Conservation (phyloP, 2,797 vertebrate species). For the Pseudotriccus pelzelni region DNA sequence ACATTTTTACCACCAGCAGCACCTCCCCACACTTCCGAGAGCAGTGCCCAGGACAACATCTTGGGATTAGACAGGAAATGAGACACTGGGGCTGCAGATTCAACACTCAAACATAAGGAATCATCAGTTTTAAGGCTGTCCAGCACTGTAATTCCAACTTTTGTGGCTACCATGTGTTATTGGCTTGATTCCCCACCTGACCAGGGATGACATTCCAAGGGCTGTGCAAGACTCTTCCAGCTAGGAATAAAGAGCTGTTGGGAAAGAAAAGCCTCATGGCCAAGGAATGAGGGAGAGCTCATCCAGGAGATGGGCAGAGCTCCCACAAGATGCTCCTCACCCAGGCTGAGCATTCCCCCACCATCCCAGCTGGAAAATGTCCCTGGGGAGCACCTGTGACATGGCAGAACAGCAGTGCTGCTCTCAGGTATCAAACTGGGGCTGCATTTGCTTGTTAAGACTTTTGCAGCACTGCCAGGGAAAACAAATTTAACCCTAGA, state of each 20-base stretch:
- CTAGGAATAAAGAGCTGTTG: background rate
- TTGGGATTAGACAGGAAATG: background rate
- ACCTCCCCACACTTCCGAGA: background rate
- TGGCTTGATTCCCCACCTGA: background rate
- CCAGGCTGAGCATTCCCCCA: background rate
- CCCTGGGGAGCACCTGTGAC: background rate
- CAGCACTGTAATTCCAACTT: background rate
- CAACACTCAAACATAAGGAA: background rate
- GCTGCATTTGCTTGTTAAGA: background rate
- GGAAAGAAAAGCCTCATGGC: background rate
- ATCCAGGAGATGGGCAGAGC: background rate
- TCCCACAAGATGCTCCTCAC: background rate
- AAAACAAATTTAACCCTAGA: background rate
- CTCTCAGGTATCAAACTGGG: background rate
- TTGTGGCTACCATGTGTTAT: accelerated
- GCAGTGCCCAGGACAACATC: accelerated
- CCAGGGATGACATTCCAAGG: accelerated
- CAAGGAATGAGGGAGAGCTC: background rate
- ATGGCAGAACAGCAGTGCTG: background rate
- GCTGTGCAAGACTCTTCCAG: background rate
- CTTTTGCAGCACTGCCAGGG: background rate
- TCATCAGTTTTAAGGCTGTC: accelerated
- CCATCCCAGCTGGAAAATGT: accelerated
- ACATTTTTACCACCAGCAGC: background rate
- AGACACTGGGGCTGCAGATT: background rate